phyloP scores from a whole-genome alignment of 2,888 invertebrate species.

The Troides aeacus region DNA sequence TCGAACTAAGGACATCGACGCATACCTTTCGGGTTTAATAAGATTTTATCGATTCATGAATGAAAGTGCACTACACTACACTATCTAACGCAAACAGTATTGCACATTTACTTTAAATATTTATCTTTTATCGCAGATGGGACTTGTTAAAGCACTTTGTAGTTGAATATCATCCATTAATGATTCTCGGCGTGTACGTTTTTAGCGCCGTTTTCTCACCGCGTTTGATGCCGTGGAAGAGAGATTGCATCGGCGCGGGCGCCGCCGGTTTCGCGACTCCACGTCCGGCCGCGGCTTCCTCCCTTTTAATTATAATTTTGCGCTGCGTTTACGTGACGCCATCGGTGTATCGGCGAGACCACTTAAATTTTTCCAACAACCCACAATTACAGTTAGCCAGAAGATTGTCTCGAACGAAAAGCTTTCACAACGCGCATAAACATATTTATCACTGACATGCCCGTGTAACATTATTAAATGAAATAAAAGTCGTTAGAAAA shows the following conservation, averaged over 20 bases:
- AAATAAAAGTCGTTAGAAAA: conserved; percentile 59
- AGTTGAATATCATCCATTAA: conserved; percentile 56
- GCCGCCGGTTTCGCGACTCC: conserved; percentile 60
- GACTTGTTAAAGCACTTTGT: conserved; percentile 33
- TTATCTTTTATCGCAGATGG: not conserved
- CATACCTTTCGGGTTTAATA: conserved; percentile 51
- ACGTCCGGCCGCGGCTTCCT: conserved; percentile 70
- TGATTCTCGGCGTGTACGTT: conserved; percentile 56
- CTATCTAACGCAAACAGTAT: not conserved
- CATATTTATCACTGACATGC: conserved; percentile 41
- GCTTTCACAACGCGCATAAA: conserved; percentile 14
- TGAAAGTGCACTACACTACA: conserved; percentile 37
- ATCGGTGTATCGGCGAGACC: conserved; percentile 30
- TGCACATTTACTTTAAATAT: not conserved
- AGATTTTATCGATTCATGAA: conserved; percentile 60
- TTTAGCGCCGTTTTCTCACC: conserved; percentile 65
- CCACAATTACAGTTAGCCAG: conserved; percentile 32
- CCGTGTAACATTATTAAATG: conserved; percentile 50
- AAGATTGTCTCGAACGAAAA: conserved; percentile 29
- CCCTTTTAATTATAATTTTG: conserved; percentile 71
- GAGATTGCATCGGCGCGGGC: conserved; percentile 67
- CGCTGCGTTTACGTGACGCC: conserved; percentile 49
- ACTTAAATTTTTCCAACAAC: conserved; percentile 26
- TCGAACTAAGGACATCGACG: conserved; percentile 52
- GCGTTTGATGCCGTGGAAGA: conserved; percentile 46